Evolutionary conservation across 2,797 vertebrate genomes (phyloP).

Genomic region (Trachops cirrhosus): DNA sequence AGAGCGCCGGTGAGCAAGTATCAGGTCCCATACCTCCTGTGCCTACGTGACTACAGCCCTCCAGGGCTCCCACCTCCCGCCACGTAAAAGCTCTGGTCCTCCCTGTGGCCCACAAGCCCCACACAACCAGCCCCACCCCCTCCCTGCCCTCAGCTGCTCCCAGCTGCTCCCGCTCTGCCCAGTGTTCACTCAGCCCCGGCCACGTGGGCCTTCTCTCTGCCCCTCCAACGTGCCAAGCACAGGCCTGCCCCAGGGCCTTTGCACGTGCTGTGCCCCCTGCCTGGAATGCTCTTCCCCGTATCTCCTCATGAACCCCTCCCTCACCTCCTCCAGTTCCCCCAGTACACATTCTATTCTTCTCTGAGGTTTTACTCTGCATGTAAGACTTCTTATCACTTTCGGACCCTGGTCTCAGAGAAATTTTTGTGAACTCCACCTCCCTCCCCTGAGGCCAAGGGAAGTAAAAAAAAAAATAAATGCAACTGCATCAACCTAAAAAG

Average conservation of each 20-base stretch:
- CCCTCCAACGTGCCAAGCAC: accelerated
- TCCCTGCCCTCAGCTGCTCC: not conserved
- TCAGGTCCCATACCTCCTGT: accelerated
- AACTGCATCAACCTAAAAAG: not conserved
- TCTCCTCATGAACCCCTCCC: not conserved
- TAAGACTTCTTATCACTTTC: no score
- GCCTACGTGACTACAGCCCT: not conserved
- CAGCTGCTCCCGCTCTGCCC: not conserved
- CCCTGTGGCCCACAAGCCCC: not conserved
- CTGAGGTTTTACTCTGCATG: not conserved
- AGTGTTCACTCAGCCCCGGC: not conserved
- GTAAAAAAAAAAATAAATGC: not conserved
- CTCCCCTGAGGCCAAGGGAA: not conserved
- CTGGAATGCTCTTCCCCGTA: not conserved
- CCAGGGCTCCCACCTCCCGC: not conserved
- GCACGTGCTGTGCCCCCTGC: not conserved
- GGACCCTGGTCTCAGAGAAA: not conserved
- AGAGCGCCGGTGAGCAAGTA: accelerated
- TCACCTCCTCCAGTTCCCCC: not conserved
- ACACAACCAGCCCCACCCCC: accelerated
- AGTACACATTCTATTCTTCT: accelerated
- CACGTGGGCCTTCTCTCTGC: accelerated
- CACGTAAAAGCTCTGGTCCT: not conserved
- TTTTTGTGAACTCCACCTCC: not conserved
- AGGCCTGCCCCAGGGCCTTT: not conserved